Evolutionary conservation across 2,113 vertebrate genomes (phyloP), one percentile per base, ranked within the genome.

Genomic region (Coregonus clupeaformis): DNA sequence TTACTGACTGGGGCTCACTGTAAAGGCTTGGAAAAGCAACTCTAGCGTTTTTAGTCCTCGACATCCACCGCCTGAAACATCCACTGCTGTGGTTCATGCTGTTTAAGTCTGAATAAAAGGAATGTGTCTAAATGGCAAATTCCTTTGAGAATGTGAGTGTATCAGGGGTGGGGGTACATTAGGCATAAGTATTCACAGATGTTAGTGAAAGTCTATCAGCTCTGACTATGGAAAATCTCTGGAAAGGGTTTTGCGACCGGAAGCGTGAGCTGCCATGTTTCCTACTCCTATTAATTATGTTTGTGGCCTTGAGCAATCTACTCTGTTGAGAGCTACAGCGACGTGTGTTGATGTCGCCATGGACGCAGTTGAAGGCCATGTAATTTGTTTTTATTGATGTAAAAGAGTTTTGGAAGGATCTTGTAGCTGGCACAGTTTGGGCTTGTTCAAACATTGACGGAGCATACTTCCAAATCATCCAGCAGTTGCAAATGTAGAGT

Each of bases 101-200:
- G 88, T 90, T 91, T 72, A 79, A 87, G 85, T 88, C 82, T 87
- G 20, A 84, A 82, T 80, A 78, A 75, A 68, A 91, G 90, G 92
- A 94, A 93, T 93, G 91, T 91, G 87, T 92, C 85, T 90, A 84
- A 93, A 91, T 86, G 89, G 89, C 87, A 89, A 88, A 88, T 86
- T 85, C 89, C 87, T 84, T 72, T 57, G 85, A 84, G 87, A 88
- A 87, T 74, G 74, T 85, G 84, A 86, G 85, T 85, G 80, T 84
- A 86, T 87, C 78, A 73, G 73, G 78, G 72, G 49, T 52, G 52
- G 80, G 80, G 89, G 83, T 69, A 89, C 86, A 89, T 91, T 87
- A 89, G 80, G 82, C 78, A 42, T 92, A 93, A 94, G 86, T 87
- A 81, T 90, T 94, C 82, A 77, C 92, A 93, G 92, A 93, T 94